These are phyloP conservation scores for Melanotaenia duboulayi DNA, from an alignment of 2,113 vertebrate genomes.

Conservation along the genomic window DNA sequence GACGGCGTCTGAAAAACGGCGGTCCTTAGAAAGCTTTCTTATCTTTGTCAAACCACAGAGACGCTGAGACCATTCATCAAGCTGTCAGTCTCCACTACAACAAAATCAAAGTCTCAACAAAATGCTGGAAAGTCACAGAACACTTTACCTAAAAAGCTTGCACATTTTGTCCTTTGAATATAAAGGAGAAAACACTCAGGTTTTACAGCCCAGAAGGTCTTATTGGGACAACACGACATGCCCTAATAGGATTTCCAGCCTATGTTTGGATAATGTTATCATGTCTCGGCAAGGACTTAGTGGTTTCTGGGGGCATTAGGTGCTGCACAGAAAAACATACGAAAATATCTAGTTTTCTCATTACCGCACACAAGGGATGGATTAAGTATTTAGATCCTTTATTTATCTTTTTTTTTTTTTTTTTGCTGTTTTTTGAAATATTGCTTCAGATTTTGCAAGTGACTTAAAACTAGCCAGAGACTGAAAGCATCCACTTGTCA, in stretches of 20 bases:
- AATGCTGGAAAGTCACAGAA: slow-evolving; percentile 20
- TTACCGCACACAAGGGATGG: too few species aligned
- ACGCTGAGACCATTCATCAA: slow-evolving; percentile 41
- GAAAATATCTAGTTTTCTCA: too few species aligned
- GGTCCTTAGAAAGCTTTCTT: slow-evolving; percentile 17
- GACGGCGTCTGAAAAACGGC: slow-evolving; percentile 7
- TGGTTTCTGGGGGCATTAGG: slow-evolving; percentile 36
- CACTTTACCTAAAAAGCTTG: not conserved
- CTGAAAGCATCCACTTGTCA: too few species aligned
- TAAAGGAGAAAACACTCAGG: slow-evolving; percentile 20
- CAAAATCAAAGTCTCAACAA: slow-evolving; percentile 20
- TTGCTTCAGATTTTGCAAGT: too few species aligned
- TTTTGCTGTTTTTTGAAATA: too few species aligned
- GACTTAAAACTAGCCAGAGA: too few species aligned
- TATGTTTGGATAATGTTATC: slow-evolving; percentile 56
- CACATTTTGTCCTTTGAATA: slow-evolving; percentile 11
- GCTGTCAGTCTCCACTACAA: slow-evolving; percentile 31
- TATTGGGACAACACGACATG: slow-evolving; percentile 26
- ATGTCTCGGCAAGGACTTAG: slow-evolving; percentile 32
- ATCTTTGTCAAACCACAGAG: slow-evolving; percentile 9
- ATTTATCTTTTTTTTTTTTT: too few species aligned
- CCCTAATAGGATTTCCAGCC: slow-evolving; percentile 50
- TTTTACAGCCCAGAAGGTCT: slow-evolving; percentile 40
- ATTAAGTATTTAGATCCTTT: too few species aligned
- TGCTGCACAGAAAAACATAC: not conserved